Evolutionary conservation across 2,113 vertebrate species (phyloP).

Genomic region (Caretta caretta): DNA sequence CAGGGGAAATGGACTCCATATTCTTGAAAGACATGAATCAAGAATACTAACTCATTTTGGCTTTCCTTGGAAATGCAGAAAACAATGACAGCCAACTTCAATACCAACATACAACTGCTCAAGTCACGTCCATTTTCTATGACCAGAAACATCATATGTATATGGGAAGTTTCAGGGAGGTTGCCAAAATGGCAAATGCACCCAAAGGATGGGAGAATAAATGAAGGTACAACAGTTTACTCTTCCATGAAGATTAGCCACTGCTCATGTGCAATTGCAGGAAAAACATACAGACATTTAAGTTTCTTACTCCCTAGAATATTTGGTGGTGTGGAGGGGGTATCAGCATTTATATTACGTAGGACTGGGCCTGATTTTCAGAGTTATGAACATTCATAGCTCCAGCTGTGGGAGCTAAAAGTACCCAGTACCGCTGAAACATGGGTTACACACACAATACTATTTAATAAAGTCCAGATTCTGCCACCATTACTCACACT

Average conservation of each 20-base stretch:
- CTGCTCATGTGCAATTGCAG: neutral
- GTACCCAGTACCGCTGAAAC: neutral
- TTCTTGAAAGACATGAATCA: neutral
- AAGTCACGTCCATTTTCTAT: neutral
- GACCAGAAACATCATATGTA: neutral
- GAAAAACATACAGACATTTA: neutral
- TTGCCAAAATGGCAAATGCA: neutral
- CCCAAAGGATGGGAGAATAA: neutral
- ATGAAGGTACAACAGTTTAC: neutral
- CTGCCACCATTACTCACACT: neutral
- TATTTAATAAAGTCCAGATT: neutral
- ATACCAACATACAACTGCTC: neutral
- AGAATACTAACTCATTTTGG: neutral
- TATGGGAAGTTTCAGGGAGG: neutral
- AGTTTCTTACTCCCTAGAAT: neutral
- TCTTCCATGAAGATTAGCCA: neutral
- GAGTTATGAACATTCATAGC: neutral
- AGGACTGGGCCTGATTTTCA: neutral
- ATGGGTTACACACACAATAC: neutral
- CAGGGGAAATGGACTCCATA: neutral
- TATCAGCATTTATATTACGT: accelerated
- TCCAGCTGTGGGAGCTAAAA: neutral
- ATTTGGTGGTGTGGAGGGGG: neutral
- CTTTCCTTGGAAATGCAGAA: neutral
- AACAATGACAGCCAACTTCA: neutral